Evolutionary conservation across 2,113 vertebrate genomes (phyloP), one percentile per base, ranked within the genome.

Genomic region (Eclectus roratus): DNA sequence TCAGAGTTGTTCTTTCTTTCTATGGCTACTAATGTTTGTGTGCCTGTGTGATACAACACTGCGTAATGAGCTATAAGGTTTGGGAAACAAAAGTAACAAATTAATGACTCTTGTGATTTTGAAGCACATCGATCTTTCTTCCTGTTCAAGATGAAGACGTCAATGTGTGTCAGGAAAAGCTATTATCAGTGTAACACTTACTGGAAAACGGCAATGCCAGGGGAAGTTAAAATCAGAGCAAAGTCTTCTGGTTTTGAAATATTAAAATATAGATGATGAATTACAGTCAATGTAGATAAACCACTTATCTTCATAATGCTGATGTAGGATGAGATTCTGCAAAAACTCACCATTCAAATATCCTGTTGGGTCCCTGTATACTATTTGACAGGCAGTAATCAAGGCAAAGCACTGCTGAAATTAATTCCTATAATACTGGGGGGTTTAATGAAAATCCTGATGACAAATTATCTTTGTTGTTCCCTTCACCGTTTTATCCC

Each of bases 381-480:
- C 56, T 21, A 14, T 20, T 77, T 63, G 85, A 96, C 93, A 97
- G 90, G 90, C 92, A 84, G 69, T 94, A 96, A 94, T 96, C 92
- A 89, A 69, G 56, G 72, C 39, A 96, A 90, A 91, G 80, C 66
- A 79, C 19, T 69, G 28, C 80, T 81, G 83, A 95, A 95, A 96
- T 86, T 89, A 80, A 81, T 93, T 93, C 69, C 73, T 93, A 21
- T 95, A 94, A 91, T 91, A 86, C 76, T 47, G 61, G 18, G 11
- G 1, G 20, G 33, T 90, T 96, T 76, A 95, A 96, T 93, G 56
- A 96, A 96, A 96, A 93, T 92, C 83, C 84, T 46, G 28, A 84
- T 94, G 96, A 96, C 88, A 96, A 96, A 96, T 97, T 91, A 94
- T 92, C 85, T 96, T 80, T 80, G 88, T 90, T 95, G 73, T 84